Conservation (phyloP, 1,140 invertebrate genomes). For the Andrena cerasifolii region DNA sequence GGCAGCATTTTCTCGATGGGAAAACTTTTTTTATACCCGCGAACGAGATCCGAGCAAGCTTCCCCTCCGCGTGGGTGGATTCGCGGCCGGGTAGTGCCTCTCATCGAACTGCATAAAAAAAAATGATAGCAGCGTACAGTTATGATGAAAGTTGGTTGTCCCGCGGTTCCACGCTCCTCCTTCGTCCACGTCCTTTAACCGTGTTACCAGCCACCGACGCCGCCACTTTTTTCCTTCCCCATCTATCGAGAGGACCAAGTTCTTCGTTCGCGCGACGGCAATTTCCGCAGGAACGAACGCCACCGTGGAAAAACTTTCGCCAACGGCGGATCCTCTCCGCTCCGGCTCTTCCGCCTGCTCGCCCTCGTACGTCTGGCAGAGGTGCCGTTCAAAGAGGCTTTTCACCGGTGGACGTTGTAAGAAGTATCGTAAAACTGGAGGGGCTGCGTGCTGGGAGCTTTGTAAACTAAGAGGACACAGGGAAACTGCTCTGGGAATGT, state of each 20-base stretch:
- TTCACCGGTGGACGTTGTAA: too few relatives aligned
- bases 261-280: slow-evolving; percentile 34
- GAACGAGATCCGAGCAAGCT: slow-evolving; percentile 37
- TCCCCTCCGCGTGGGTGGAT: slow-evolving; percentile 7
- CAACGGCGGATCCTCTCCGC: slow-evolving; percentile 7
- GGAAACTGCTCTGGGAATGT: too few relatives aligned
- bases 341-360: too few relatives aligned
- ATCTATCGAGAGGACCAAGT: slow-evolving; percentile 28
- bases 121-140: slow-evolving; percentile 43
- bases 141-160: slow-evolving; percentile 50
- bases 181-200: neutral
- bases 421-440: too few relatives aligned
- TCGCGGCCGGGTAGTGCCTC: neutral
- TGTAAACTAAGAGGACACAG: too few relatives aligned
- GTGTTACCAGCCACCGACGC: neutral
- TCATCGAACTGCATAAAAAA: slow-evolving; percentile 49
- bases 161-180: neutral
- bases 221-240: neutral
- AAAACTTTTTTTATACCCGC: slow-evolving; percentile 52
- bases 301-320: slow-evolving; percentile 44
- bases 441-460: too few relatives aligned
- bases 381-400: too few relatives aligned
- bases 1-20: slow-evolving; percentile 42
- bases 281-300: slow-evolving; percentile 45
- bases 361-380: neutral